phyloP scores from a whole-genome alignment of 2,888 invertebrate species.

The Tipula unca region DNA sequence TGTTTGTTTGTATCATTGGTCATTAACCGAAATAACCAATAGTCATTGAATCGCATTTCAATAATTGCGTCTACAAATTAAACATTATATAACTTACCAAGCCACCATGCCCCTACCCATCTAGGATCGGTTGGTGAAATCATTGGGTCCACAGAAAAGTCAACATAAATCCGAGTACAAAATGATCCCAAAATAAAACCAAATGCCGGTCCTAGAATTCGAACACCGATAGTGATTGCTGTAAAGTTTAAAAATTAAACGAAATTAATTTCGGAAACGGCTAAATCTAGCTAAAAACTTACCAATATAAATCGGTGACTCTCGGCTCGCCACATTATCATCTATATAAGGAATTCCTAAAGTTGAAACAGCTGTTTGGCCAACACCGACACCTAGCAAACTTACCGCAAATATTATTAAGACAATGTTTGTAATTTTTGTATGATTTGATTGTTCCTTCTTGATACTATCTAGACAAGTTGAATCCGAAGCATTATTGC shows the following conservation, averaged over 20 bases:
- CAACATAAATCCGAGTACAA: conserved; percentile 80
- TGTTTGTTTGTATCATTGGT: background rate
- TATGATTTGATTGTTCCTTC: conserved; percentile 58
- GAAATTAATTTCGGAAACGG: background rate
- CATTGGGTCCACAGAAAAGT: conserved; percentile 61
- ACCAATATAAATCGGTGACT: conserved; percentile 89
- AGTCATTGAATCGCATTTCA: background rate
- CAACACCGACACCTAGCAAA: conserved; percentile 80
- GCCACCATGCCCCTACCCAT: conserved; percentile 98
- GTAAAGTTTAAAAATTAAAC: conserved; percentile 26
- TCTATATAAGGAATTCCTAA: conserved; percentile 90
- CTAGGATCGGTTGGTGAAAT: conserved; percentile 72
- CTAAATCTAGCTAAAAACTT: conserved; percentile 37
- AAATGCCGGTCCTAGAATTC: conserved; percentile 82
- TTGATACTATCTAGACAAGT: conserved; percentile 54
- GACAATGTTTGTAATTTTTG: conserved; percentile 70
- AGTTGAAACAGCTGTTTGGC: conserved; percentile 87
- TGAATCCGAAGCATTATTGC: conserved; percentile 20
- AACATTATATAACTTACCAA: conserved; percentile 52
- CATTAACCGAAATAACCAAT: background rate
- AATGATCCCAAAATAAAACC: conserved; percentile 85
- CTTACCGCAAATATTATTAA: conserved; percentile 83
- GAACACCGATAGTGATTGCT: conserved; percentile 87
- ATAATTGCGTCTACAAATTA: too few species aligned
- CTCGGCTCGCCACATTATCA: conserved; percentile 85